Percentiles rank a stretch among this genome's conserved stretches.
phyloP scores from a whole-genome alignment of 2,797 vertebrate species.

The Ataeniobius toweri region DNA sequence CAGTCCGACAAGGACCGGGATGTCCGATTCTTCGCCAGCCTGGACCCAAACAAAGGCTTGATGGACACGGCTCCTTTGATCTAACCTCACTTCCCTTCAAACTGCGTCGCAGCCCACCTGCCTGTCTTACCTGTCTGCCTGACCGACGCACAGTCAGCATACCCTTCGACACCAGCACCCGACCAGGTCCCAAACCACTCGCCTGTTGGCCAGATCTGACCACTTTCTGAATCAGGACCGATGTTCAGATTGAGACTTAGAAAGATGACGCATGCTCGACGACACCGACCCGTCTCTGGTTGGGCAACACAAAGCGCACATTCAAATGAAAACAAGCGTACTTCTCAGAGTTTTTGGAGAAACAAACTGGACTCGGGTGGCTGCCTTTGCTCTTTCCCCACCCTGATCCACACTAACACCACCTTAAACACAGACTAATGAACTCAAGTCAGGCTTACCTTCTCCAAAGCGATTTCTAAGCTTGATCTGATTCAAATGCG shows the following conservation, averaged over 20 bases:
- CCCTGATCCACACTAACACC: conserved; percentile 55
- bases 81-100: conserved; percentile 48
- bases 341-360: conserved; percentile 53
- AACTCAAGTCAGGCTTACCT: conserved; percentile 57
- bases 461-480: conserved; percentile 79
- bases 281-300: conserved; percentile 48
- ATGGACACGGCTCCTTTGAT: conserved; percentile 81
- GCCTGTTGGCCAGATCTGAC: conserved; percentile 57
- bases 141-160: conserved; percentile 59
- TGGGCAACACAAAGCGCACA: conserved; percentile 54
- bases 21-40: conserved; percentile 89
- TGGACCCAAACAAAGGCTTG: conserved; percentile 82
- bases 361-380: conserved; percentile 72
- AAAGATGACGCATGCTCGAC: conserved; percentile 45
- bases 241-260: conserved; percentile 22
- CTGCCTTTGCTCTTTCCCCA: conserved; percentile 34
- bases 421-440: conserved; percentile 56
- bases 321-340: conserved; percentile 10
- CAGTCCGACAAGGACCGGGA: conserved; percentile 90
- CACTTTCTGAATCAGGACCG: conserved; percentile 48
- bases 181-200: conserved; percentile 56
- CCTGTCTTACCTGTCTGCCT: conserved; percentile 68
- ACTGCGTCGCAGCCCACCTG: conserved; percentile 46
- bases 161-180: conserved; percentile 74
- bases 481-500: conserved; percentile 65